Evolutionary conservation across 2,888 invertebrate genomes (phyloP).

Genomic region (Drosophila pullipes): DNA sequence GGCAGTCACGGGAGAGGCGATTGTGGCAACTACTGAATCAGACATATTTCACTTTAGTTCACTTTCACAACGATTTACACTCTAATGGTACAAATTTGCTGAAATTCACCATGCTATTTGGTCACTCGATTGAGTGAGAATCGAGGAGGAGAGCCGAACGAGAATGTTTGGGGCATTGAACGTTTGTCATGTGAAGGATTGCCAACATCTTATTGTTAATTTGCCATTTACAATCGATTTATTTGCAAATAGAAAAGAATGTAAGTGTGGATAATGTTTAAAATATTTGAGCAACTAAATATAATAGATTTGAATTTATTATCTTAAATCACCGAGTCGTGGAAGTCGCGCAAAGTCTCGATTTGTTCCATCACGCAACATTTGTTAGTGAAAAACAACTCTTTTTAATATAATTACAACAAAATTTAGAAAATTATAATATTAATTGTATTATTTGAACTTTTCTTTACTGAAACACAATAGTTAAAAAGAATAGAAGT

Average conservation of each 20-base stretch:
- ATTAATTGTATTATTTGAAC: conserved; percentile 4
- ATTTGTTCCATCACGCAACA: neutral
- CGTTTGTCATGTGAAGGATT: conserved; percentile 8
- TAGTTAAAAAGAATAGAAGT: neutral
- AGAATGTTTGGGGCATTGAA: conserved; percentile 19
- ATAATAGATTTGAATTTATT: neutral
- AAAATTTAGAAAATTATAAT: neutral
- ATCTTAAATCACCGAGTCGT: neutral
- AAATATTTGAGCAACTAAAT: conserved; percentile 14
- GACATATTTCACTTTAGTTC: conserved; percentile 40
- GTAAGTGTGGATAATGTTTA: neutral
- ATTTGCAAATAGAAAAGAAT: neutral
- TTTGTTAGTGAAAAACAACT: neutral
- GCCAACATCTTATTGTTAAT: conserved; percentile 7
- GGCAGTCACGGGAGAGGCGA: conserved; percentile 48
- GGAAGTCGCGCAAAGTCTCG: neutral
- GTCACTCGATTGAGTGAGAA: conserved; percentile 38
- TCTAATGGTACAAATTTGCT: conserved; percentile 3
- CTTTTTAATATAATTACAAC: conserved; percentile 20
- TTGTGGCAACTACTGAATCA: conserved; percentile 44
- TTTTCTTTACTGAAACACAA: neutral
- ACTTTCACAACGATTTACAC: conserved; percentile 17
- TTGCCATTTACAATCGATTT: neutral
- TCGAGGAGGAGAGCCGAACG: conserved; percentile 30
- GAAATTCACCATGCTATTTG: neutral